phyloP scores from a whole-genome alignment of 2,113 vertebrate species.

The Dipodomys merriami region DNA sequence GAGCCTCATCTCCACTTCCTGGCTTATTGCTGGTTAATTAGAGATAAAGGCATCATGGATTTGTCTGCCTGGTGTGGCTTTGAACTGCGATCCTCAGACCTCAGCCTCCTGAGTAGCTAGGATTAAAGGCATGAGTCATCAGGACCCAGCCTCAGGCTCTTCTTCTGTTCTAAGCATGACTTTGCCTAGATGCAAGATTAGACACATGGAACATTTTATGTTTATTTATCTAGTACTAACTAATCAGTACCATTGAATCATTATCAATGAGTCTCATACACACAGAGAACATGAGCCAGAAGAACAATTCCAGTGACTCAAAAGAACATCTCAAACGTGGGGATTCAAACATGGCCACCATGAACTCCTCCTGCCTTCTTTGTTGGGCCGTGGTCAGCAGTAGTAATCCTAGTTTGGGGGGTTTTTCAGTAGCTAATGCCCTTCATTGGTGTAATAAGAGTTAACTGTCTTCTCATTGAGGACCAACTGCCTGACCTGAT shows the following conservation, averaged over 20 bases:
- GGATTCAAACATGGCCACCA: background rate
- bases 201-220: background rate
- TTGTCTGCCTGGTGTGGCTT: too few species aligned
- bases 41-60: too few species aligned
- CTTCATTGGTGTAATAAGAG: slow-evolving; percentile 33
- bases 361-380: background rate
- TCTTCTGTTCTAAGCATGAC: background rate
- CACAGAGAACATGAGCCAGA: background rate
- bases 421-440: background rate
- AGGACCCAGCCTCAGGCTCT: background rate
- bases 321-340: background rate
- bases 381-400: background rate
- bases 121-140: too few species aligned
- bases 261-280: background rate
- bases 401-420: background rate
- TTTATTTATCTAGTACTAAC: background rate
- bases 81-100: too few species aligned
- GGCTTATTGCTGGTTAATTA: too few species aligned
- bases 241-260: background rate
- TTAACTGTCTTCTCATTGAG: slow-evolving; percentile 60
- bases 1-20: too few species aligned
- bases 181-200: background rate
- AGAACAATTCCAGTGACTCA: background rate
- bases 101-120: too few species aligned
- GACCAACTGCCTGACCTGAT: slow-evolving; percentile 7